These are phyloP conservation scores for Drosophila ercepeae DNA, from an alignment of 1,140 invertebrate genomes.

Conservation along the genomic window DNA sequence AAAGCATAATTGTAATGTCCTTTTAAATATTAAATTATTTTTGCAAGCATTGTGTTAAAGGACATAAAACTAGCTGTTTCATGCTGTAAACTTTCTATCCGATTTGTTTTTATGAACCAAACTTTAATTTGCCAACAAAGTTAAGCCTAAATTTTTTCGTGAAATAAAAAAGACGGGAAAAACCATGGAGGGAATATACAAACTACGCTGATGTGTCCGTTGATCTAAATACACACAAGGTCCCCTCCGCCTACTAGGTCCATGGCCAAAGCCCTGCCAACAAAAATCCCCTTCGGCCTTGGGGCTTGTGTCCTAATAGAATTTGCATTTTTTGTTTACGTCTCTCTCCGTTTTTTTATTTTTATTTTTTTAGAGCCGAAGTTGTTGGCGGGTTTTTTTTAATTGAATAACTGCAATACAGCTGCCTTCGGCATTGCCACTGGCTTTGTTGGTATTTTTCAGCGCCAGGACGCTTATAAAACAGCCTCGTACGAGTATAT, in stretches of 20 bases:
- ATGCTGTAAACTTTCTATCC: not conserved
- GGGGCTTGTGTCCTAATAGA: conserved; percentile 54
- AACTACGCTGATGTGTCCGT: conserved; percentile 15
- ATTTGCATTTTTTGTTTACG: conserved; percentile 65
- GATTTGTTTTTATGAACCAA: conserved; percentile 34
- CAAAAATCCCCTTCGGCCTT: conserved; percentile 20
- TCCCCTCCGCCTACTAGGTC: conserved; percentile 6
- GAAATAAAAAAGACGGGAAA: conserved; percentile 1
- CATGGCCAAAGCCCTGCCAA: conserved; percentile 2
- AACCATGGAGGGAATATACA: not conserved
- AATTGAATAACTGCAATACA: conserved; percentile 72
- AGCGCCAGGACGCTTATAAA: not conserved
- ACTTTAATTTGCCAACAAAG: conserved; percentile 50
- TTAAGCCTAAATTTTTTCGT: conserved; percentile 49
- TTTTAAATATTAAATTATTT: not conserved
- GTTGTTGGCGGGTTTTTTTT: conserved; percentile 60
- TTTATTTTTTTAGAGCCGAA: conserved; percentile 28
- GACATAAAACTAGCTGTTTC: not conserved
- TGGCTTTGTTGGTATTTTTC: conserved; percentile 4
- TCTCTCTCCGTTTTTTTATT: not conserved
- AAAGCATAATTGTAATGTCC: too few relatives aligned
- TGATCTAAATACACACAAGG: conserved; percentile 37
- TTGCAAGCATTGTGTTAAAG: not conserved
- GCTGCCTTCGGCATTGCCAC: conserved; percentile 37
- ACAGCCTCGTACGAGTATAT: not conserved